A percentile compares a stretch with the other conserved stretches of the same genome.
phyloP scores from a whole-genome alignment of 2,888 invertebrate species.

The Sussaba pulchella region DNA sequence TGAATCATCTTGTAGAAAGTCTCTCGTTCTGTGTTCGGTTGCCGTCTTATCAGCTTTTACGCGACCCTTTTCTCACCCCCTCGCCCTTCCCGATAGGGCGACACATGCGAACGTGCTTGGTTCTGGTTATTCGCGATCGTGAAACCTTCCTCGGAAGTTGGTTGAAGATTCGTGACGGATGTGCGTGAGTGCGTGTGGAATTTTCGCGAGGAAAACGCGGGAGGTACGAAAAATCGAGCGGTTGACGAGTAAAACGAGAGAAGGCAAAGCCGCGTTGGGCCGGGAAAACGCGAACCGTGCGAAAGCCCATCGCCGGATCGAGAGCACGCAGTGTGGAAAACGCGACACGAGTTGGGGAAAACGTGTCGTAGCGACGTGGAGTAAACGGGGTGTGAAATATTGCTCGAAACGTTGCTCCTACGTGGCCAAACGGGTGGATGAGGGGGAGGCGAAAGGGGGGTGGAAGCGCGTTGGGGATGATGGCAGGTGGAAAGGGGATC shows the following conservation, averaged over 20 bases:
- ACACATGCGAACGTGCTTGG: constrained; percentile 31
- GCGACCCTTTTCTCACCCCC: not conserved
- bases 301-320: not conserved
- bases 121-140: constrained; percentile 31
- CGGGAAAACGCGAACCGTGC: constrained; percentile 2
- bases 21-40: not conserved
- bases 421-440: constrained; percentile 18
- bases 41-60: not conserved
- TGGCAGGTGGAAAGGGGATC: constrained; percentile 44
- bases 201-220: not conserved
- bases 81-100: no score
- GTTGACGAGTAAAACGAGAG: not conserved
- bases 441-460: constrained; percentile 43
- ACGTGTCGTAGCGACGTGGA: constrained; percentile 60
- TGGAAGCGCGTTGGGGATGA: constrained; percentile 6
- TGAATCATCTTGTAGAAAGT: no score
- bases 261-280: not conserved
- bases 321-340: constrained; percentile 31
- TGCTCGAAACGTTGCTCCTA: constrained; percentile 59
- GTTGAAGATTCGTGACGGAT: constrained; percentile 26
- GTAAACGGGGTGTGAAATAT: constrained; percentile 75
- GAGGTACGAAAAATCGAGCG: not conserved
- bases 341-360: constrained; percentile 26
- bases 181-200: constrained; percentile 22
- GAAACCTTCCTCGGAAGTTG: no score